phyloP scores from a whole-genome alignment of 1,140 invertebrate species.

The roundworm (Caenorhabditis elegans) region WBcel235 BX284605.5:5203001-5203500 shows the following conservation, averaged over 20 bases:
- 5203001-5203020: no score
- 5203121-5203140: no score
- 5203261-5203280: not conserved
- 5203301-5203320: not conserved
- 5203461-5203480: slow-evolving; percentile 14
- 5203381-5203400: not conserved
- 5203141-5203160: no score
- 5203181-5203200: no score
- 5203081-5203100: no score
- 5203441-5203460: slow-evolving; percentile 12
- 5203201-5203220: no score
- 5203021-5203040: no score
- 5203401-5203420: slow-evolving; percentile 17
- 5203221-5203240: no score
- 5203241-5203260: not conserved
- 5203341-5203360: slow-evolving; percentile 7
- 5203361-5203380: not conserved
- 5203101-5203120: no score
- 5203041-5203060: no score
- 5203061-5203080: no score
- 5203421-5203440: not conserved
- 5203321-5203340: not conserved
- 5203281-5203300: not conserved
- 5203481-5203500: slow-evolving; percentile 1
- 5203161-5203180: no score